Evolutionary conservation across 2,113 vertebrate genomes (phyloP), one percentile per base, ranked within the genome.

Genomic region (Bufo gargarizans): DNA sequence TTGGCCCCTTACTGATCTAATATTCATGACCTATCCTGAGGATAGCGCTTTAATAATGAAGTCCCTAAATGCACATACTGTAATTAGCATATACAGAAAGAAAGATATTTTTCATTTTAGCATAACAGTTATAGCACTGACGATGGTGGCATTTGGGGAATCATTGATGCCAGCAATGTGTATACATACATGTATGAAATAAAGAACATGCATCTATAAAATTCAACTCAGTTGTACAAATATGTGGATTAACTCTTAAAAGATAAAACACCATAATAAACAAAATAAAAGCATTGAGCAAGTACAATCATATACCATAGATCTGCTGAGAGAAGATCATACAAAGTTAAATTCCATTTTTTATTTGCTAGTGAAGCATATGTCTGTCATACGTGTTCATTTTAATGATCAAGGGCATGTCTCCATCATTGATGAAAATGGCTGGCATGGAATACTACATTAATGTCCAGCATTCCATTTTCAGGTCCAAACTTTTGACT

Each of bases 151-250:
- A 80, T n/a, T 79, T 71, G 77, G 63, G 63, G 33, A 50, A 80
- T 77, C 74, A 86, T 16, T 77, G 71, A 61, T 77, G 13, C 65
- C 13, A 20, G 6, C 47, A 50, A 53, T 63, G 58, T 65, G 59
- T 67, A 77, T 77, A 67, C 33, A 43, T 55, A 74, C 76, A 85
- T 58, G 55, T 63, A 79, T 17, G 80, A 77, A 65, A 78, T 69
- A 79, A 9, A 86, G 71, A 87, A 71, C 86, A 87, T 80, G 86
- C 86, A 58, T 58, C 55, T 80, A 81, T 20, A 55, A 69, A 77
- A 61, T 50, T 12, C 63, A 61, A 55, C 9, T 78, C 49, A 47
- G 12, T 43, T 69, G 63, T 49, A 71, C 63, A 84, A 83, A 71
- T 33, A 83, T 53, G 63, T 69, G 47, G 47, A 50, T 22, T 50